Base-by-base conservation (phyloP, 2,888 invertebrate genomes). In the Thera obeliscata region DNA sequence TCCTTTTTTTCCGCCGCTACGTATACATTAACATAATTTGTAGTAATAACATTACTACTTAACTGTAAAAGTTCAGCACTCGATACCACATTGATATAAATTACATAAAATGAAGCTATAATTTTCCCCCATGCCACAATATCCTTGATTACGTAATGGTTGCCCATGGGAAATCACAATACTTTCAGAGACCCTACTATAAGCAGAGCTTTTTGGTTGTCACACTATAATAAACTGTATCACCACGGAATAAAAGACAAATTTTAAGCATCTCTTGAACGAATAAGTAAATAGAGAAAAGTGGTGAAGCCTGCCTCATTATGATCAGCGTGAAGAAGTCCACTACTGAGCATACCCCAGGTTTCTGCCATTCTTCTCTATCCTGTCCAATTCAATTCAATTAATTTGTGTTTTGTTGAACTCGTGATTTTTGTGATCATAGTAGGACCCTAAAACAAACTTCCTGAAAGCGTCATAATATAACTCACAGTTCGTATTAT, bases 91-190 rank as follows among this genome's bases (percentile, higher is more conserved):
- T 43, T 58, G 46, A 52, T 58, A 58, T 54, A 58, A 64, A 54
- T 36, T 52, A 58, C 57, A 35, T 8, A 56, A 64, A 65, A 60
- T 35, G 35, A 8, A n/a, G 9, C 59, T n/a, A 62, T 62, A 66
- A 62, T 61, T 66, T 66, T 33, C 6, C 38, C 9, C 59, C 11
- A 63, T 59, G 35, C 62, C 59, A 50, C 62, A 63, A 63, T 67
- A 56, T 67, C n/a, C 67, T 62, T 67, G 55, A 67, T 67, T 49
- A 50, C 56, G 38, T 56, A 63, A 62, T 50, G 22, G 50, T 48
- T 38, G 5, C 49, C 59, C 67, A 35, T 4, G 67, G 67, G 67
- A 67, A 67, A 67, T 67, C 67, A 67, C 55, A 63, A 59, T 49
- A 56, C 63, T 64, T 41, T 2, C 35, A 48, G 46, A 4, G 52